Conservation (phyloP, 2,888 invertebrate genomes). For the Harpalus rufipes region DNA sequence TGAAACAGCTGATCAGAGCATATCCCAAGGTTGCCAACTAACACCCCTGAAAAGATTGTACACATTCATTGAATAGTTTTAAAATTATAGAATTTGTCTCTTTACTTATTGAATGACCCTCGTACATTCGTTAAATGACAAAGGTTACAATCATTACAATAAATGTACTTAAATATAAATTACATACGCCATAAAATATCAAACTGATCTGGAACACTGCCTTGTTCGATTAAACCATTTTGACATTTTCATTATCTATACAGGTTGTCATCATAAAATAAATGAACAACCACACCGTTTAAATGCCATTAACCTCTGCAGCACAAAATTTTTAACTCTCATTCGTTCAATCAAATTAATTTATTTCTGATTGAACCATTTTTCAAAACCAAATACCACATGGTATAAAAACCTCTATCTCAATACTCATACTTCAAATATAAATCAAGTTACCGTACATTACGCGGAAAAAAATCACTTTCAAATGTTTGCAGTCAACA, state of each 20-base stretch:
- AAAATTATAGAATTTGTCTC: too few species aligned
- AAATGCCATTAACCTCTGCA: constrained; percentile 35
- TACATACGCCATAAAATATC: not conserved
- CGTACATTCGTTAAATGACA: too few species aligned
- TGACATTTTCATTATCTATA: constrained; percentile 41
- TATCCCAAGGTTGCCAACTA: too few species aligned
- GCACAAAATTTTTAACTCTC: constrained; percentile 11
- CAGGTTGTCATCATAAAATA: constrained; percentile 27
- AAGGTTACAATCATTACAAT: too few species aligned
- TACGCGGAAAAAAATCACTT: constrained; percentile 53
- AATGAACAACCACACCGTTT: constrained; percentile 4
- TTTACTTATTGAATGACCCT: too few species aligned
- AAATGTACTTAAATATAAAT: too few species aligned
- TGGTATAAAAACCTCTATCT: constrained; percentile 22
- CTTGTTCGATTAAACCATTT: not conserved
- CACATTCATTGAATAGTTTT: too few species aligned
- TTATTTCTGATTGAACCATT: constrained; percentile 22
- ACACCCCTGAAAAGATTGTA: too few species aligned
- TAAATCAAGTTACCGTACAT: constrained; percentile 49
- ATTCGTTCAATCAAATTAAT: constrained; percentile 22
- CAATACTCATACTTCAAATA: constrained; percentile 27
- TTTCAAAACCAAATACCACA: constrained; percentile 27
- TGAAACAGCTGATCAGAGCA: too few species aligned
- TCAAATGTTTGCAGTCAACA: constrained; percentile 56
- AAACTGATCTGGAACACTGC: not conserved